Conservation (phyloP, 2,888 invertebrate species). For the Thumatha senex region DNA sequence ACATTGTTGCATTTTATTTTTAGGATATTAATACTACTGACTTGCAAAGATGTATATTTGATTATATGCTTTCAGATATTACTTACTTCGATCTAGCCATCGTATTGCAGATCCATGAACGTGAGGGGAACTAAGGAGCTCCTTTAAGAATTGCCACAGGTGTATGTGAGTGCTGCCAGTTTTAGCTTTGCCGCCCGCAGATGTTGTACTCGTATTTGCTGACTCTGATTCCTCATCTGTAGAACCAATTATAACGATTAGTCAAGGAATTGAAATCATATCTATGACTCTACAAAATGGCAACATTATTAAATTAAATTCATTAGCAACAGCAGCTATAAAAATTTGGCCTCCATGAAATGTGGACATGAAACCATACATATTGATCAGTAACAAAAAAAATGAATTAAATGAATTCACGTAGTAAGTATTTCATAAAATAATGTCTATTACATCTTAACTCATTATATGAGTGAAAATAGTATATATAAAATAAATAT, state of each 20-base stretch:
- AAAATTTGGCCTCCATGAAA: not conserved
- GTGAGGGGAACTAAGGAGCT: constrained; percentile 94
- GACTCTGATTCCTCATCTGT: constrained; percentile 85
- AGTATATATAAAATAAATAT: too few species aligned
- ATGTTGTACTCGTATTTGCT: constrained; percentile 53
- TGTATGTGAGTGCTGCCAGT: constrained; percentile 95
- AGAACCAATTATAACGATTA: not conserved
- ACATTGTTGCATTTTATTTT: too few species aligned
- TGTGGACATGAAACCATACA: not conserved
- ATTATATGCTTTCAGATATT: not conserved
- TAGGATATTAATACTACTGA: too few species aligned
- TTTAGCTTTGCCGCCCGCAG: constrained; percentile 64
- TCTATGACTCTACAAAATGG: not conserved
- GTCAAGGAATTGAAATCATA: not conserved
- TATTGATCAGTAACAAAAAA: not conserved
- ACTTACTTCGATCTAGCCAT: constrained; percentile 95
- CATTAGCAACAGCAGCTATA: too few species aligned
- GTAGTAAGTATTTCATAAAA: too few species aligned
- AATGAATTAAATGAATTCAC: too few species aligned
- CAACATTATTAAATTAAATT: not conserved
- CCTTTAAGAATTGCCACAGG: constrained; percentile 99
- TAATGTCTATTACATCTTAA: not conserved
- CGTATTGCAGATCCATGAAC: constrained; percentile 97
- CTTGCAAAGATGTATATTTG: too few species aligned
- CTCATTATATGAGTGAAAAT: too few species aligned